These are phyloP conservation scores for Thalassarche chlororhynchos DNA, from an alignment of 2,113 vertebrate species.

Conservation along the genomic window DNA sequence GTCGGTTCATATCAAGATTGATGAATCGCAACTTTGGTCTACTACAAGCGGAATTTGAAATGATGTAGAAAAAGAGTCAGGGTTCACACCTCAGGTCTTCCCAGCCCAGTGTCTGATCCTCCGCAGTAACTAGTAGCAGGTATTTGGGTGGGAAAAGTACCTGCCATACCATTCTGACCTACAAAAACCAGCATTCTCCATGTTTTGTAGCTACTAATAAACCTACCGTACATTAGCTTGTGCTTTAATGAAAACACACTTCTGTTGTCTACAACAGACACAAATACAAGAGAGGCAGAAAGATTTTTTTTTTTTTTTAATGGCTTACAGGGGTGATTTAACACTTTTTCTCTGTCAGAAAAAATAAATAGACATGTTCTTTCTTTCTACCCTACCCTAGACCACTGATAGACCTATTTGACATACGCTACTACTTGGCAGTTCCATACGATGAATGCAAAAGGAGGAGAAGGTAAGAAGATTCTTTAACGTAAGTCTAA, in stretches of 20 bases:
- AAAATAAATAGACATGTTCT: rapidly evolving
- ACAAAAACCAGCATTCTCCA: too few relatives aligned
- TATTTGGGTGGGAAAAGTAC: neutral
- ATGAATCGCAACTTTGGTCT: rapidly evolving
- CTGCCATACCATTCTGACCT: neutral
- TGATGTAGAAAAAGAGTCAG: too few relatives aligned
- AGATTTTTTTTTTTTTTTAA: too few relatives aligned
- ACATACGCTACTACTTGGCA: constrained; percentile 88
- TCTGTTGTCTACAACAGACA: neutral
- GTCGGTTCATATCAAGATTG: too few relatives aligned
- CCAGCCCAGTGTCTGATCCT: neutral
- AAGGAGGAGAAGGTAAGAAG: constrained; percentile 88
- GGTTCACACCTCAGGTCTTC: neutral
- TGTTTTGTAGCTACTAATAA: neutral
- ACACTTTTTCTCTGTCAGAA: neutral
- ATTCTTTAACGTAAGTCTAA: rapidly evolving
- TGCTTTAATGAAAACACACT: neutral
- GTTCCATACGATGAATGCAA: constrained; percentile 94
- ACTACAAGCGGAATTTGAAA: neutral
- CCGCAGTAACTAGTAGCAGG: neutral
- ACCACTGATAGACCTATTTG: constrained; percentile 87
- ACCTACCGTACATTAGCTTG: rapidly evolving
- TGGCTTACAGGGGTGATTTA: neutral
- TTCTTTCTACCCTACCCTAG: constrained; percentile 54
- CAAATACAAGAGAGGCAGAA: neutral